Percentiles rank a stretch among this genome's conserved stretches.
Conservation (phyloP, 2,888 invertebrate genomes). For the Agrotis ipsilon region DNA sequence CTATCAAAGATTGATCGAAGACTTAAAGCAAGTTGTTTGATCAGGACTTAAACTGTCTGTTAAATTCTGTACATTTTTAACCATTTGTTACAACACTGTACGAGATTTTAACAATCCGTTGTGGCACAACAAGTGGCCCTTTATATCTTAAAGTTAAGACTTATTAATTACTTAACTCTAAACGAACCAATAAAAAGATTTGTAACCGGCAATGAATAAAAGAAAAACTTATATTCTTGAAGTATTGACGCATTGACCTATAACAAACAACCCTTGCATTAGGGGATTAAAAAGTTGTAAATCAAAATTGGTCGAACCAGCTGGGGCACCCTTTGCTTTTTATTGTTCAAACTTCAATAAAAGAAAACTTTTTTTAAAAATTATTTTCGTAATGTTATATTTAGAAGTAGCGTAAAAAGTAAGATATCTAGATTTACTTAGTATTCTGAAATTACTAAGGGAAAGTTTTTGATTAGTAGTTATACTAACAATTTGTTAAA, state of each 20-base stretch:
- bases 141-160: background rate
- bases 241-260: slow-evolving; percentile 14
- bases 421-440: background rate
- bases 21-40: too few relatives aligned
- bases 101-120: too few relatives aligned
- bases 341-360: slow-evolving; percentile 45
- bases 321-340: slow-evolving; percentile 25
- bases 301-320: slow-evolving; percentile 42
- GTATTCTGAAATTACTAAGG: too few relatives aligned
- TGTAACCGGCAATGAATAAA: background rate
- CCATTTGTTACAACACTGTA: too few relatives aligned
- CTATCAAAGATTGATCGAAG: too few relatives aligned
- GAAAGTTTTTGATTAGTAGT: too few relatives aligned
- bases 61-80: too few relatives aligned
- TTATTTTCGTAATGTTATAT: slow-evolving; percentile 22
- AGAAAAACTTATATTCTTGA: background rate
- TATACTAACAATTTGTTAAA: too few relatives aligned
- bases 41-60: too few relatives aligned
- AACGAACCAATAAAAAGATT: too few relatives aligned
- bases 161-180: too few relatives aligned
- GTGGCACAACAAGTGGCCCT: too few relatives aligned
- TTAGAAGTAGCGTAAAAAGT: background rate
- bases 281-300: slow-evolving; percentile 26
- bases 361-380: slow-evolving; percentile 16
- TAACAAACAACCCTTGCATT: slow-evolving; percentile 43